Conservation (phyloP, 2,888 invertebrate genomes). For the Cartodere bifasciata region DNA sequence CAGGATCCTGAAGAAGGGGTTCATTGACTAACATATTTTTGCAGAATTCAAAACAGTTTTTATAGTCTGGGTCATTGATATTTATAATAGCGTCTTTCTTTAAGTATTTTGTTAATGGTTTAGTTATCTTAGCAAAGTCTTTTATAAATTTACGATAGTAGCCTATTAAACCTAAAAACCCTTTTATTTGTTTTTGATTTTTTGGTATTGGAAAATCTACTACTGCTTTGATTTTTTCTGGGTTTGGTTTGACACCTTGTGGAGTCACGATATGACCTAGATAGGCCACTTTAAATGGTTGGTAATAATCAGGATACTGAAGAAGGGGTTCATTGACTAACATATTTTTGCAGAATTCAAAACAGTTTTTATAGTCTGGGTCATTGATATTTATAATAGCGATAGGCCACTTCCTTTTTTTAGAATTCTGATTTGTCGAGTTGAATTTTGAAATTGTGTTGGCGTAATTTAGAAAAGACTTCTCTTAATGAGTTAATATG, state of each 20-base stretch:
- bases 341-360: slow-evolving; percentile 8
- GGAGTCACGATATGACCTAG: slow-evolving; percentile 10
- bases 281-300: slow-evolving; percentile 10
- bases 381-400: slow-evolving; percentile 3
- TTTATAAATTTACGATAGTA: slow-evolving; percentile 10
- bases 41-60: slow-evolving; percentile 8
- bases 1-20: slow-evolving; percentile 13
- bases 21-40: slow-evolving; percentile 9
- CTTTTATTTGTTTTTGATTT: slow-evolving; percentile 10
- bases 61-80: slow-evolving; percentile 2
- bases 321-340: slow-evolving; percentile 12
- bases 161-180: slow-evolving; percentile 7
- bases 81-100: slow-evolving; percentile 9
- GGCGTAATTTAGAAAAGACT: too few relatives aligned
- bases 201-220: slow-evolving; percentile 8
- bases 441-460: too few relatives aligned
- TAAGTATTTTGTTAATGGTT: slow-evolving; percentile 10
- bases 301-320: slow-evolving; percentile 13
- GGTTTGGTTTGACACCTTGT: slow-evolving; percentile 11
- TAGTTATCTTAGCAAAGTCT: slow-evolving; percentile 13
- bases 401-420: too few relatives aligned
- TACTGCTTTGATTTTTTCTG: slow-evolving; percentile 8
- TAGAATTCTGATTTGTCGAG: too few relatives aligned
- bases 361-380: slow-evolving; percentile 6
- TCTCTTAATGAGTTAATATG: too few relatives aligned